Percentiles rank a stretch among this genome's conserved stretches.
Conservation (phyloP, 2,888 invertebrate species). For the Biston stratarius region DNA sequence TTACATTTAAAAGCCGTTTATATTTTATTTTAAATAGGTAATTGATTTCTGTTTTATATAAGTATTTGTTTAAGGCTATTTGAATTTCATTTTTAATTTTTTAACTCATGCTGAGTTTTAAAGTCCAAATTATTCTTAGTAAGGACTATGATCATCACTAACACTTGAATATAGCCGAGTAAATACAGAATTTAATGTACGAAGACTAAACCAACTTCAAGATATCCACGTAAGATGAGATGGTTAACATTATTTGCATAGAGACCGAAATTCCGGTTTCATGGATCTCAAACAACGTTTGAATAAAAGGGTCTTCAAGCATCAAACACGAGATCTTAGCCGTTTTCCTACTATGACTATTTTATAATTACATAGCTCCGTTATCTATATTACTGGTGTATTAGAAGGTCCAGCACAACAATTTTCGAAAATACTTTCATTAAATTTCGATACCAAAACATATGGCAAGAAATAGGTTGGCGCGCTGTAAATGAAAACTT, state of each 20-base stretch:
- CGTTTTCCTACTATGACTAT: neutral
- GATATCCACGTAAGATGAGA: constrained; percentile 1
- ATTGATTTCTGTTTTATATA: too few species aligned
- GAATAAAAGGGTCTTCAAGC: constrained; percentile 10
- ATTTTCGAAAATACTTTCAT: too few species aligned
- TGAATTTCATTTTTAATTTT: too few species aligned
- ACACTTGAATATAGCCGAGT: neutral
- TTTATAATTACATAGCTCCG: neutral
- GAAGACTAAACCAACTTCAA: neutral
- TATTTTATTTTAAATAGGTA: too few species aligned
- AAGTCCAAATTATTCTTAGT: too few species aligned
- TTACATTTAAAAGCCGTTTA: neutral
- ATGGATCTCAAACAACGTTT: constrained; percentile 15
- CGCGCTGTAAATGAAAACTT: too few species aligned
- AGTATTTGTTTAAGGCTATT: too few species aligned
- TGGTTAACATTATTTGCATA: constrained; percentile 19
- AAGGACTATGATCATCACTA: too few species aligned
- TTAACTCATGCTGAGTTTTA: too few species aligned
- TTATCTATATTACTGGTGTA: neutral
- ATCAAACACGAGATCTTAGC: neutral
- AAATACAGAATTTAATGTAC: neutral
- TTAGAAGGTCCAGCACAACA: too few species aligned
- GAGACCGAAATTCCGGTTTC: constrained; percentile 16
- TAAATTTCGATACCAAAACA: too few species aligned
- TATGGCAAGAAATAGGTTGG: too few species aligned